A percentile compares a stretch with the other conserved stretches of the same genome.
Conservation (phyloP, 2,113 vertebrate species). For the Zosterops lateralis region DNA sequence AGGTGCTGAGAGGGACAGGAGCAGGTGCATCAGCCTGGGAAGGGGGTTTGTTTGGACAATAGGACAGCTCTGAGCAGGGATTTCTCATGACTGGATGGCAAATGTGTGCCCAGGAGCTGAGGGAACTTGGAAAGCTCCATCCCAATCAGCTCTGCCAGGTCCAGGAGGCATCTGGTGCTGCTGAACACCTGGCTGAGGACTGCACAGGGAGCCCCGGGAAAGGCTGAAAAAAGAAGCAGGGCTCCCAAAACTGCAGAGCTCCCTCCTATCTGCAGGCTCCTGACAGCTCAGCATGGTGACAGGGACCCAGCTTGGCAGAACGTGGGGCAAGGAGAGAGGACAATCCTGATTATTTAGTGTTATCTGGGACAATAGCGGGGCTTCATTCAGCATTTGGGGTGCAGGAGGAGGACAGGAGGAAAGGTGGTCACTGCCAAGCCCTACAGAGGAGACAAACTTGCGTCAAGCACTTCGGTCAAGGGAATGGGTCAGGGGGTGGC, state of each 20-base stretch:
- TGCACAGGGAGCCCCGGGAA: neutral
- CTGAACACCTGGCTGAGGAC: neutral
- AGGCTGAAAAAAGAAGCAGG: neutral
- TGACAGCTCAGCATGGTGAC: accelerated
- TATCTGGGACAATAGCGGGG: neutral
- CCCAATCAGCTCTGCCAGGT: neutral
- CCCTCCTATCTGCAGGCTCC: neutral
- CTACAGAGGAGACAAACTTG: neutral
- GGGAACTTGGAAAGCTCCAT: neutral
- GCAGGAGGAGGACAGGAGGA: neutral
- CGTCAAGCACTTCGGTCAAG: neutral
- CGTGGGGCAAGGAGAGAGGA: neutral
- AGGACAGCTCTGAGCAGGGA: neutral
- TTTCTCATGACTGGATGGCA: neutral
- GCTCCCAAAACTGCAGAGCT: neutral
- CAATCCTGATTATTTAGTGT: neutral
- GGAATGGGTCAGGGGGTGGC: neutral
- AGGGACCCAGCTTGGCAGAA: neutral
- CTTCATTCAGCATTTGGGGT: neutral
- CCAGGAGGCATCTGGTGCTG: neutral
- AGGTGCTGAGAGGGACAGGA: neutral
- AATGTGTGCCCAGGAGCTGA: neutral
- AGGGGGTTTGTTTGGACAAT: neutral
- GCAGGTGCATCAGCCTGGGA: neutral
- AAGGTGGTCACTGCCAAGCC: neutral